phyloP scores from a whole-genome alignment of 2,797 vertebrate genomes.

The Buphagus erythrorhynchus region DNA sequence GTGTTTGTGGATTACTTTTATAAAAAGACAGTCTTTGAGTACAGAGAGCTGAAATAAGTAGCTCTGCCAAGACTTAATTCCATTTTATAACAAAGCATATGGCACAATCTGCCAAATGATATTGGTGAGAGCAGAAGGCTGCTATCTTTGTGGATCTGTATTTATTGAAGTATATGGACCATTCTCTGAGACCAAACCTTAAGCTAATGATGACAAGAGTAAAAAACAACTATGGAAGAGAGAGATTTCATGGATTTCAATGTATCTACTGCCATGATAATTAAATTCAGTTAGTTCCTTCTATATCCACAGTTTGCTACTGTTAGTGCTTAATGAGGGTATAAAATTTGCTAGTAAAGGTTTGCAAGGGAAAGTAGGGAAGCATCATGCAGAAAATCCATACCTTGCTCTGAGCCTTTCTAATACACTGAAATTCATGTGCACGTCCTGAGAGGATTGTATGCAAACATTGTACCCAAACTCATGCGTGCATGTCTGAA shows the following conservation, averaged over 20 bases:
- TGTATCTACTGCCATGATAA: background rate
- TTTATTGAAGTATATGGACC: background rate
- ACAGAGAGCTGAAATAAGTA: background rate
- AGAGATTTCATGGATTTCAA: background rate
- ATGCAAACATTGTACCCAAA: constrained; percentile 1
- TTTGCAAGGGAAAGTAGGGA: background rate
- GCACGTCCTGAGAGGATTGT: background rate
- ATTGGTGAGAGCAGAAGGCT: background rate
- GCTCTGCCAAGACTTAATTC: background rate
- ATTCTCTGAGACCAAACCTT: background rate
- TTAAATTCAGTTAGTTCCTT: background rate
- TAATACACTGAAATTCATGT: background rate
- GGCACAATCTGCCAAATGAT: background rate
- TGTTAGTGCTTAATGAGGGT: background rate
- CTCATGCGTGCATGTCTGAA: constrained; percentile 22
- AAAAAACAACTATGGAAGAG: background rate
- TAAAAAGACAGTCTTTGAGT: background rate
- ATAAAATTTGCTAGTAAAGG: background rate
- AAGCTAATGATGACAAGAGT: background rate
- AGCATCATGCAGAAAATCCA: background rate
- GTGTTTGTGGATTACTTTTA: background rate
- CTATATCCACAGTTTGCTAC: background rate
- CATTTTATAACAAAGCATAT: background rate
- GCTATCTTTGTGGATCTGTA: background rate
- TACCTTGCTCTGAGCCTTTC: background rate